Evolutionary conservation across 2,888 invertebrate species (phyloP), one percentile per base, ranked within the genome.

Genomic region (Gasteruption jaculator): DNA sequence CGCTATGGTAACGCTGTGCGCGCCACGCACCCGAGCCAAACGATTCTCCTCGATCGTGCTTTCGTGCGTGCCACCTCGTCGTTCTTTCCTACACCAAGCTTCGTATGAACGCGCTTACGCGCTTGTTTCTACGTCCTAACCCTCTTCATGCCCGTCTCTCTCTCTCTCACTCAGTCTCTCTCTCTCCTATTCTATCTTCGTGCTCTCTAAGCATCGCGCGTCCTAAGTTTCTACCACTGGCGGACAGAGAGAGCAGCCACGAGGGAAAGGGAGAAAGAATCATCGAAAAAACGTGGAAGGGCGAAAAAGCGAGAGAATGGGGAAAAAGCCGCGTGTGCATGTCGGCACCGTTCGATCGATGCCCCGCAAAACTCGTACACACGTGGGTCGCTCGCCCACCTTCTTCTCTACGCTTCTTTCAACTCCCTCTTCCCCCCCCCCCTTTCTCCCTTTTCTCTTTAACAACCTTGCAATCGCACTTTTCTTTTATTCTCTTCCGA

Each of bases 1-100:
- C 56, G 63, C 57, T 61, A 69, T 70, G 67, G 66, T 56, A 62
- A 69, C 69, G 49, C 41, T 45, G 60, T 56, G 62, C 63, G 62
- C 60, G 55, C 62, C 59, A 57, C 60, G 60, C 61, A 58, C 57
- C 41, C 57, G 41, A 50, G 53, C 49, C 56, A 53, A 56, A 56
- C 62, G 61, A 63, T 63, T 60, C 60, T 59, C 60, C 58, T 58
- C 58, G 58, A 60, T 61, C 59, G 57, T 51, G 54, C 52, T 56
- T 56, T 52, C 48, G 57, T 57, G 57, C 56, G 57, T 56, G 51
- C 46, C 39, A 2, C 10, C 33, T 8, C 19, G 10, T 19, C n/a
- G n/a, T n/a, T n/a, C n/a, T n/a, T n/a, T n/a, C n/a, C n/a, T n/a
- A n/a, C n/a, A n/a, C n/a, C n/a, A n/a, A n/a, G n/a, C n/a, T n/a